A percentile compares a stretch with the other conserved stretches of the same genome.
Evolutionary conservation across 2,888 invertebrate genomes (phyloP).

Genomic region (Acanthosoma haemorrhoidale): DNA sequence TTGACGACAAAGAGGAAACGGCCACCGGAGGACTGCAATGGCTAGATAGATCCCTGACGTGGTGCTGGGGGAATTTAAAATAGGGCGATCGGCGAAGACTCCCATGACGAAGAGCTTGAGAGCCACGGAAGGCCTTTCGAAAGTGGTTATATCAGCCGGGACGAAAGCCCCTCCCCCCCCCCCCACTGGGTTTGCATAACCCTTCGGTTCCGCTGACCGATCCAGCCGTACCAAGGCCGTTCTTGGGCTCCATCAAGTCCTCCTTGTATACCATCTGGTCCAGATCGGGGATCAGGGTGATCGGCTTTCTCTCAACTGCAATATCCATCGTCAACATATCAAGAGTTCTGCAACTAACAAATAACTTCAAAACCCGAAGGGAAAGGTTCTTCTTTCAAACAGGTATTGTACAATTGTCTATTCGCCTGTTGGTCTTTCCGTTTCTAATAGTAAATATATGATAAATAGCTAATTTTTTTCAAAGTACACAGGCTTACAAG

Average conservation of each 20-base stretch:
- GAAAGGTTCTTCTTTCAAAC: no score
- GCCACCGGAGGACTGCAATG: no score
- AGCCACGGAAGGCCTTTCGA: slow-evolving; percentile 17
- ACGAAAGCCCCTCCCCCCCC: background rate
- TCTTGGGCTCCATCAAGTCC: background rate
- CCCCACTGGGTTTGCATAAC: slow-evolving; percentile 16
- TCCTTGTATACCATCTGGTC: background rate
- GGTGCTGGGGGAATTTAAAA: slow-evolving; percentile 4
- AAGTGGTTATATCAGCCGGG: slow-evolving; percentile 21
- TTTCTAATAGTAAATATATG: no score
- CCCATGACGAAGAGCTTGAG: background rate
- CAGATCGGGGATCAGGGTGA: background rate
- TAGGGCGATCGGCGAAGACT: background rate
- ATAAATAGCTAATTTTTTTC: no score
- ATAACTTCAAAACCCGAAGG: no score
- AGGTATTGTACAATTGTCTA: no score
- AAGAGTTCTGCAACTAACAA: no score
- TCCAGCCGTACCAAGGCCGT: slow-evolving; percentile 1
- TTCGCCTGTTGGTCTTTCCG: no score
- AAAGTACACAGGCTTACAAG: no score
- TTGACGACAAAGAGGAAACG: no score
- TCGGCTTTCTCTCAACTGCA: background rate
- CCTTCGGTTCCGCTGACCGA: slow-evolving; percentile 19
- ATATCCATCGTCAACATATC: no score
- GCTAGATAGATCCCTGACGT: no score